Conservation (phyloP, 2,113 vertebrate species). For the Phocoena phocoena region DNA sequence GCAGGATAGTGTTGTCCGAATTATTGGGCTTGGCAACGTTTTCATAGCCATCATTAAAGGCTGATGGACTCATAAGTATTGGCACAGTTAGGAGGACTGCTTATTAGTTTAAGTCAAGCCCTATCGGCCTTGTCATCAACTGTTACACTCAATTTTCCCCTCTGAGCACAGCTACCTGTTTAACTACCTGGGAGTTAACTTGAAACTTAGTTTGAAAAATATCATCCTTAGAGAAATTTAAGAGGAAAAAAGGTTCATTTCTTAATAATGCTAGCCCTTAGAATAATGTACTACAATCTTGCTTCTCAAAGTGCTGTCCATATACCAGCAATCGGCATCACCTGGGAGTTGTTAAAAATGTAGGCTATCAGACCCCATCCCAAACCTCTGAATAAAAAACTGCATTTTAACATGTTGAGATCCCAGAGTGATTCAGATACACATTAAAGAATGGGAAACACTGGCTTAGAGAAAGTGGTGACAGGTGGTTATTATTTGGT, state of each 20-base stretch:
- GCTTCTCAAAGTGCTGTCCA: background rate
- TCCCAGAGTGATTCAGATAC: background rate
- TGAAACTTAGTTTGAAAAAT: conserved; percentile 26
- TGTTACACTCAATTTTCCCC: background rate
- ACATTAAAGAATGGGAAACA: background rate
- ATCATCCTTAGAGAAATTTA: background rate
- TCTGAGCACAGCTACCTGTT: background rate
- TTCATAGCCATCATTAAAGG: background rate
- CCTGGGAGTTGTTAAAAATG: background rate
- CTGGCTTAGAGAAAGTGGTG: background rate
- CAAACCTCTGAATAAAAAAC: background rate
- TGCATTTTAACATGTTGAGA: background rate
- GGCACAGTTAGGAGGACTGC: background rate
- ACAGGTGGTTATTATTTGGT: background rate
- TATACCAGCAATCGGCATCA: background rate
- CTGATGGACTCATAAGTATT: background rate
- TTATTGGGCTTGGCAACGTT: background rate
- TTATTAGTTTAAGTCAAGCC: background rate
- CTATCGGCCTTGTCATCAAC: background rate
- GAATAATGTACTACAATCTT: background rate
- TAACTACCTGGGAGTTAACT: conserved; percentile 10
- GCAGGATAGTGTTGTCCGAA: background rate
- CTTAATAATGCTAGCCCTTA: background rate
- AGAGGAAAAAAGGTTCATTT: background rate
- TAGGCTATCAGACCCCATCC: background rate